phyloP scores from a whole-genome alignment of 2,888 invertebrate species.

The Cremastinae sp. region DNA sequence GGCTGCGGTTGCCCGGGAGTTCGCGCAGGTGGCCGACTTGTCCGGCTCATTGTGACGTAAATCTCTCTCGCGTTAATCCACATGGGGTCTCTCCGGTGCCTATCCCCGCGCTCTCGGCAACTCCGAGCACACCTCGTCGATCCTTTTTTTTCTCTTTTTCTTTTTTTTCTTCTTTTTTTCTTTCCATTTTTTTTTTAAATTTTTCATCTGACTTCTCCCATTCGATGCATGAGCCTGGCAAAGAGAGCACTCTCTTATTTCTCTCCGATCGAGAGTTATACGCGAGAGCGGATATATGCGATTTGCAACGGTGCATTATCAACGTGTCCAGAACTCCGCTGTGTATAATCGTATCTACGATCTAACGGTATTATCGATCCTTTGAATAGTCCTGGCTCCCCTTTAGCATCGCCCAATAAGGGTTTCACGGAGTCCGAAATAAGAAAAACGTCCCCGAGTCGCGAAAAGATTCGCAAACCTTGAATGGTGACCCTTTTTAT shows the following conservation, averaged over 20 bases:
- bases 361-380: slow-evolving; percentile 24
- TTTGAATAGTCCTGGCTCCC: neutral
- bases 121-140: slow-evolving; percentile 27
- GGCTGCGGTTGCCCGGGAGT: slow-evolving; percentile 45
- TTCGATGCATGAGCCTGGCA: slow-evolving; percentile 8
- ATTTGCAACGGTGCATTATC: slow-evolving; percentile 41
- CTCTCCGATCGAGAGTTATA: slow-evolving; percentile 23
- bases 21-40: slow-evolving; percentile 62
- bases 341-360: slow-evolving; percentile 35
- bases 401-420: neutral
- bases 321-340: slow-evolving; percentile 18
- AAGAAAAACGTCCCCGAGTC: neutral
- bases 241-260: slow-evolving; percentile 27
- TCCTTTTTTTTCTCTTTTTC: slow-evolving; percentile 41
- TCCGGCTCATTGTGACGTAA: slow-evolving; percentile 64
- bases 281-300: slow-evolving; percentile 39
- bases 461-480: neutral
- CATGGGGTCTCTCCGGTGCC: slow-evolving; percentile 58
- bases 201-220: slow-evolving; percentile 32
- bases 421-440: too few relatives aligned
- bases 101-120: neutral
- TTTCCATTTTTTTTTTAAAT: slow-evolving; percentile 38
- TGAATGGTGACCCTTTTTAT: too few relatives aligned
- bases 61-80: slow-evolving; percentile 63
- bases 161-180: slow-evolving; percentile 39